Conservation (phyloP, 35 echinoderm and acorn worm genomes). For the Heliocidaris erythrogramma region DNA sequence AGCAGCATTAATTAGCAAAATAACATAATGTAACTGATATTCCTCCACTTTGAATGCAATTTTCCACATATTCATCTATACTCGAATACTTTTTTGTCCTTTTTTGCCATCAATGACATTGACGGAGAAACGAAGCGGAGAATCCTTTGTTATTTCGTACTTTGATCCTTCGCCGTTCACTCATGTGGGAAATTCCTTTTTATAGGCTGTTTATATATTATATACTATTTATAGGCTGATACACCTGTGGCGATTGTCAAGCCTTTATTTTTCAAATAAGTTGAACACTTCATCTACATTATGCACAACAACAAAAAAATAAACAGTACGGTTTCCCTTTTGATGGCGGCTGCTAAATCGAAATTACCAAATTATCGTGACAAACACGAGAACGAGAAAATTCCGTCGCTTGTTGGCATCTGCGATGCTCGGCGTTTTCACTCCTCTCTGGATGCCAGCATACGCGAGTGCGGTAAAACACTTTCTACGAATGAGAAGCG, state of each 20-base stretch:
- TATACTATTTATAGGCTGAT: not conserved
- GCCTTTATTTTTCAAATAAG: not conserved
- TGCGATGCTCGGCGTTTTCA: not conserved
- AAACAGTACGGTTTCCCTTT: not conserved
- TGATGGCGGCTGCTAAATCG: not conserved
- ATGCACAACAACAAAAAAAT: not conserved
- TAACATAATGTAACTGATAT: not conserved
- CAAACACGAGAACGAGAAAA: not conserved
- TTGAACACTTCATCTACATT: not conserved
- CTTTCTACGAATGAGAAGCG: slow-evolving; percentile 37
- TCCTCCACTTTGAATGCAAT: not conserved
- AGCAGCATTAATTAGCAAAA: not conserved
- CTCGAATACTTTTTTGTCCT: not conserved
- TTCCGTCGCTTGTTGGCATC: not conserved
- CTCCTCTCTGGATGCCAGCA: not conserved
- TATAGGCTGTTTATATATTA: too few species aligned
- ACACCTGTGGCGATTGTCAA: not conserved
- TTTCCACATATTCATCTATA: not conserved
- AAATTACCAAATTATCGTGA: not conserved
- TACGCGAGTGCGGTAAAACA: not conserved
- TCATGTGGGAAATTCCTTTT: not conserved
- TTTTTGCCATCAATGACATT: not conserved
- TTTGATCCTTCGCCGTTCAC: not conserved
- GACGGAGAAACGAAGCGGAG: not conserved
- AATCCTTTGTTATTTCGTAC: not conserved